Percentiles rank a stretch among this genome's conserved stretches.
Evolutionary conservation across 2,797 vertebrate species (phyloP).

Genomic region (Danio tinwini): DNA sequence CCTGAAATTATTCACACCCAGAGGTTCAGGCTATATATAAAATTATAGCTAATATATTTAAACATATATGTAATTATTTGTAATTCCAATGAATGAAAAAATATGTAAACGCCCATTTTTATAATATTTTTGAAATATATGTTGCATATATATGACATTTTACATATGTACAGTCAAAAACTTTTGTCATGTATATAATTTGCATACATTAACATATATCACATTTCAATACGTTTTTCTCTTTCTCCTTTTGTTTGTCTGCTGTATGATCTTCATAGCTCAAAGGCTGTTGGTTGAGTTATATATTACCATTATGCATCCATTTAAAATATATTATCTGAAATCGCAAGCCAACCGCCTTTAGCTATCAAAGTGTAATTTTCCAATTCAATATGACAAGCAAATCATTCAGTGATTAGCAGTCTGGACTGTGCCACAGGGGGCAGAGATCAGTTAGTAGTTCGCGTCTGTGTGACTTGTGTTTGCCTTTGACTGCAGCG

Average conservation of each 20-base stretch:
- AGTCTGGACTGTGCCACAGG: slow-evolving; percentile 29
- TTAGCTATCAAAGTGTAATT: slow-evolving; percentile 38
- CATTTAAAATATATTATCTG: slow-evolving; percentile 20
- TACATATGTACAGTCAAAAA: no score
- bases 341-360: slow-evolving; percentile 6
- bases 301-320: not conserved
- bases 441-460: slow-evolving; percentile 34
- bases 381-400: slow-evolving; percentile 42
- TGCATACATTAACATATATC: no score
- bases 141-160: no score
- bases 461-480: slow-evolving; percentile 18
- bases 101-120: no score
- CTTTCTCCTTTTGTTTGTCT: not conserved
- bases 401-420: slow-evolving; percentile 38
- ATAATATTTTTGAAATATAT: no score
- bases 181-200: no score
- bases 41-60: no score
- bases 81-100: no score
- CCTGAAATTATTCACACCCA: no score
- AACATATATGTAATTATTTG: no score
- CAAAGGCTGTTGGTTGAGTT: slow-evolving; percentile 16
- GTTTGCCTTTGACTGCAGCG: slow-evolving; percentile 19
- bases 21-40: no score
- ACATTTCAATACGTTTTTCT: not conserved
- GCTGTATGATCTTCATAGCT: not conserved